Conservation (phyloP, 2,888 invertebrate species). For the Oscheius sp. region DNA sequence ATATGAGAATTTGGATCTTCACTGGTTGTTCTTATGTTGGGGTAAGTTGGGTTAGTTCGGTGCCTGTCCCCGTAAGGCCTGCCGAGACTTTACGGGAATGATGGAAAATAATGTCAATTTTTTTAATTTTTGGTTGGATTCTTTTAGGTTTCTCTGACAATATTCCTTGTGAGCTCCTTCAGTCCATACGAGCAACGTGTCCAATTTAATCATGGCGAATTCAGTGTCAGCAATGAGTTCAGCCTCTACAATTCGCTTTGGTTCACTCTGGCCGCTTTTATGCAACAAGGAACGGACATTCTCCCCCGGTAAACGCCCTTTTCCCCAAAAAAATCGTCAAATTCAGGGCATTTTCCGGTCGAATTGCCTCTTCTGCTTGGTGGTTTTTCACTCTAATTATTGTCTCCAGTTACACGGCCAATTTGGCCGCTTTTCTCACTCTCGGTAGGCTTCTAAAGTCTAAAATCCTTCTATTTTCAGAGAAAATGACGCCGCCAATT, state of each 20-base stretch:
- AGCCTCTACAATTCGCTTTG: constrained; percentile 94
- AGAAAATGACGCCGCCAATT: constrained; percentile 87
- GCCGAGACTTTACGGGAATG: no score
- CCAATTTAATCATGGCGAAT: constrained; percentile 66
- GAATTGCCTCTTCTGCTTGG: constrained; percentile 98
- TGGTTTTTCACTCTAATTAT: constrained; percentile 99
- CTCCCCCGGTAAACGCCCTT: constrained; percentile 84
- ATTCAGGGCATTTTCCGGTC: constrained; percentile 77
- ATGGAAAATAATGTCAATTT: not conserved
- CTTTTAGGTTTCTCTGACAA: constrained; percentile 86
- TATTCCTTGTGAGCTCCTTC: constrained; percentile 94
- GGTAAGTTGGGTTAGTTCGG: constrained; percentile 76
- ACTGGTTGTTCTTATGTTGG: constrained; percentile 89
- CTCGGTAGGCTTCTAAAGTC: constrained; percentile 79
- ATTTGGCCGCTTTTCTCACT: constrained; percentile 95
- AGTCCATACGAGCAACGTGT: constrained; percentile 95
- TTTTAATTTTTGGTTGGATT: not conserved
- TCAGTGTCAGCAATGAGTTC: constrained; percentile 83
- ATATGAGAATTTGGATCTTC: constrained; percentile 91
- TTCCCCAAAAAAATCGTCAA: not conserved
- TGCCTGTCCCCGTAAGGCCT: not conserved
- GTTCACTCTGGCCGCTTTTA: constrained; percentile 96
- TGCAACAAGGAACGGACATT: constrained; percentile 98
- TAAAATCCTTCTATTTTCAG: constrained; percentile 31
- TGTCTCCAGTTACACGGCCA: constrained; percentile 83